Base-by-base conservation (phyloP, 2,113 vertebrate species). In the Barbus barbus region DNA sequence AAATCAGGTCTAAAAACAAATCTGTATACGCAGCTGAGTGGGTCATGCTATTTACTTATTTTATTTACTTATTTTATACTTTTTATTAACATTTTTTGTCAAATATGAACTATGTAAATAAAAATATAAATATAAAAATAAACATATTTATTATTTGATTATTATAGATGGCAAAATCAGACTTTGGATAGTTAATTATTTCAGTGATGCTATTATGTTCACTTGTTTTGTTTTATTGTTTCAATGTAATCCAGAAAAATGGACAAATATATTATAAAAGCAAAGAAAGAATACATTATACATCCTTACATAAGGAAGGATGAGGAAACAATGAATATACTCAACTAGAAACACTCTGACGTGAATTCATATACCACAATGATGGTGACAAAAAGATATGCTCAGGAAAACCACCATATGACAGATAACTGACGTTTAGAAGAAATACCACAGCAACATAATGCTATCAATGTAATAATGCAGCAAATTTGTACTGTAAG, bases 1-100 rank as follows among this genome's bases (percentile, higher is more conserved):
- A 46, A 79, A 78, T 14, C 78, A 86, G 75, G 16, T 67, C 41
- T n/a, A 6, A 65, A 11, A 51, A 5, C 18, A n/a, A n/a, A n/a
- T n/a, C n/a, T n/a, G n/a, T n/a, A n/a, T n/a, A n/a, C n/a, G n/a
- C n/a, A n/a, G n/a, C n/a, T n/a, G n/a, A n/a, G 7, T 33, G 63
- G 58, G 65, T 33, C 16, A 69, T 9, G 18, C 22, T 11, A 22
- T n/a, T n/a, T n/a, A n/a, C n/a, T n/a, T n/a, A n/a, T n/a, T n/a
- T n/a, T n/a, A n/a, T n/a, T n/a, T n/a, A n/a, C n/a, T n/a, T n/a
- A n/a, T n/a, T n/a, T n/a, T n/a, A n/a, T n/a, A n/a, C n/a, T n/a
- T n/a, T n/a, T n/a, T n/a, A n/a, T n/a, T n/a, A n/a, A n/a, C n/a
- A n/a, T n/a, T n/a, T n/a, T n/a, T n/a, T n/a, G n/a, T 7, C 61